Conservation (phyloP, 2,888 invertebrate genomes). For the Blera fallax region DNA sequence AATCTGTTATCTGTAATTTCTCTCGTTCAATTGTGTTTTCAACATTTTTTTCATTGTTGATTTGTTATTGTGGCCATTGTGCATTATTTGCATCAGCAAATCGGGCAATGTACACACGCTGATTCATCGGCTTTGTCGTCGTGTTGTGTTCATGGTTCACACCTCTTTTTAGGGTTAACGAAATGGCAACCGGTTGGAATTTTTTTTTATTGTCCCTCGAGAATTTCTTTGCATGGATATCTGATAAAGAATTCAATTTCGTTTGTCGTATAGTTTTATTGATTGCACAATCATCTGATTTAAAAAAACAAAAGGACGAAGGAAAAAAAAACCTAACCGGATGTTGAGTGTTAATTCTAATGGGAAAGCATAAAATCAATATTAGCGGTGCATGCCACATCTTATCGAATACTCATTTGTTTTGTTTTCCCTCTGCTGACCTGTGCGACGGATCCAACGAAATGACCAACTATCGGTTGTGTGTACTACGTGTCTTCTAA, state of each 20-base stretch:
- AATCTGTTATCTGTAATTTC: constrained; percentile 41
- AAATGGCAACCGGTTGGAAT: constrained; percentile 71
- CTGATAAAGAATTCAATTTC: no score
- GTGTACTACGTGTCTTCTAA: constrained; percentile 8
- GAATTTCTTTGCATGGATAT: not conserved
- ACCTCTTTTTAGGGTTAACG: constrained; percentile 65
- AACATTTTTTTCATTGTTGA: constrained; percentile 38
- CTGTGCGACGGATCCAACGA: not conserved
- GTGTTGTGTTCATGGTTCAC: constrained; percentile 64
- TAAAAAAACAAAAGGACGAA: not conserved
- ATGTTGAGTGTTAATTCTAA: not conserved
- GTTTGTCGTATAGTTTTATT: no score
- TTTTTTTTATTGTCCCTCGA: not conserved
- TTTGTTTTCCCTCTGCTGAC: constrained; percentile 27
- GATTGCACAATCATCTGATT: no score
- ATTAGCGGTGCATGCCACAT: constrained; percentile 8
- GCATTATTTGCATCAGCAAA: constrained; percentile 29
- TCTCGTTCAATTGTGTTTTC: constrained; percentile 20
- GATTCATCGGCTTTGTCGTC: constrained; percentile 61
- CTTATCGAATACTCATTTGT: constrained; percentile 26
- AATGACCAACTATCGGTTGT: not conserved
- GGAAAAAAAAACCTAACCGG: no score
- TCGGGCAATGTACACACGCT: constrained; percentile 61
- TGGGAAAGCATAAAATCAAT: constrained; percentile 53
- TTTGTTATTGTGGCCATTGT: constrained; percentile 48